Evolutionary conservation across 2,797 vertebrate genomes (phyloP), one percentile per base, ranked within the genome.

Genomic region (Eidolon dupreanum): DNA sequence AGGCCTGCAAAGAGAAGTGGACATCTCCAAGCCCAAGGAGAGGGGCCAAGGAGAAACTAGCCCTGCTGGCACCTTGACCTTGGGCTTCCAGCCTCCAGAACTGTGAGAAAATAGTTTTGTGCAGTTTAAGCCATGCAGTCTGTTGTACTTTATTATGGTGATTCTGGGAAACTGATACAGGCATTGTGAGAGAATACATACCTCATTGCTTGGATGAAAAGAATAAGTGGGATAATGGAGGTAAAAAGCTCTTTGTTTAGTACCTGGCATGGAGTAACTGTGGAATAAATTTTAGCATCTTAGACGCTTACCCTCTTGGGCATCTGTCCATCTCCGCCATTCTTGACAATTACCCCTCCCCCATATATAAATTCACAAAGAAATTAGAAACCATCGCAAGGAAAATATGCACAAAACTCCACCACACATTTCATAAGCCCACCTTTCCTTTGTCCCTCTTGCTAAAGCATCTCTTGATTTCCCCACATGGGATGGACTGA

Each of bases 401-500:
- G 36, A 70, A 88, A 88, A 33, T n/a, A 10, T 11, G 15, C 28
- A 53, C 43, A 10, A 9, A n/a, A 63, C 38, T 31, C 28, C n/a
- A 70, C 51, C 33, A 13, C 11, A 1, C 10, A 17, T 55, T 46
- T 43, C 53, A 26, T 7, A 66, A 20, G 8, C 31, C 33, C 24
- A 8, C 26, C n/a, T 68, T 51, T 68, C 82, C n/a, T 49, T n/a
- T 3, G 15, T 31, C 26, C 2, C 12, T 28, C 46, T 65, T 65
- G 38, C 17, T 53, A 8, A n/a, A 28, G 33, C 11, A 17, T 66
- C 59, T 26, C 77, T 46, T 11, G 16, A 31, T 36, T 13, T 73
- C 33, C 38, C 75, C 8, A 0, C 0, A 0, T 49, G 33, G 2
- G 20, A 2, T 4, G 38, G 38, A 17, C 33, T 0, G 17, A 9